A percentile compares a stretch with the other conserved stretches of the same genome.
Conservation (phyloP, 2,113 vertebrate species). For the Rhea americana region DNA sequence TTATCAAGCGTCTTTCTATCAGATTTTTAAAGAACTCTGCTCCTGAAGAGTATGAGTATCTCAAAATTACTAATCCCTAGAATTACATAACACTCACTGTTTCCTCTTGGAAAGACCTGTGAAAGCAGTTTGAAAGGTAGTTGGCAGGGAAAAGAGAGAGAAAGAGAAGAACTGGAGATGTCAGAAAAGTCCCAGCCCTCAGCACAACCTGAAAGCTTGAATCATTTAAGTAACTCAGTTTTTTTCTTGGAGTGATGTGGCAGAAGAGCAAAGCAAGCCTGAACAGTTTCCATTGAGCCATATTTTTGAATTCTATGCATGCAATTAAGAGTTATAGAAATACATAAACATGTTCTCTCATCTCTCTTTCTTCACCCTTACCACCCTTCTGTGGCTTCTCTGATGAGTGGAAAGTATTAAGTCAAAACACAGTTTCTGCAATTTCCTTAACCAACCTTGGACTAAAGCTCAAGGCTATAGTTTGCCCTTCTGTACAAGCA, state of each 20-base stretch:
- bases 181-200: not conserved
- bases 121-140: not conserved
- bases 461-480: not conserved
- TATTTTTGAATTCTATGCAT: not conserved
- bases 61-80: not conserved
- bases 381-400: slow-evolving; percentile 3
- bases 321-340: not conserved
- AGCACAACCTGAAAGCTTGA: not conserved
- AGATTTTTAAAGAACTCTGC: not conserved
- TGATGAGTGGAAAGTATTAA: slow-evolving; percentile 26
- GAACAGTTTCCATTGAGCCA: not conserved
- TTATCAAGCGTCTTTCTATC: not conserved
- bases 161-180: not conserved
- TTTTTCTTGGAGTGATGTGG: not conserved
- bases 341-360: not conserved
- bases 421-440: not conserved
- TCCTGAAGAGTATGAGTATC: not conserved
- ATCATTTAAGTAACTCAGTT: not conserved
- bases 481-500: not conserved
- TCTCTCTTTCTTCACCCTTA: slow-evolving; percentile 4
- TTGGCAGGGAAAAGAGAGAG: not conserved
- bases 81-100: not conserved
- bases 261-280: not conserved
- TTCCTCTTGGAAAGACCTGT: not conserved
- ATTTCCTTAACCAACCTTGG: not conserved